Base-by-base conservation (phyloP, 2,888 invertebrate genomes). In the Lomographa bimaculata region DNA sequence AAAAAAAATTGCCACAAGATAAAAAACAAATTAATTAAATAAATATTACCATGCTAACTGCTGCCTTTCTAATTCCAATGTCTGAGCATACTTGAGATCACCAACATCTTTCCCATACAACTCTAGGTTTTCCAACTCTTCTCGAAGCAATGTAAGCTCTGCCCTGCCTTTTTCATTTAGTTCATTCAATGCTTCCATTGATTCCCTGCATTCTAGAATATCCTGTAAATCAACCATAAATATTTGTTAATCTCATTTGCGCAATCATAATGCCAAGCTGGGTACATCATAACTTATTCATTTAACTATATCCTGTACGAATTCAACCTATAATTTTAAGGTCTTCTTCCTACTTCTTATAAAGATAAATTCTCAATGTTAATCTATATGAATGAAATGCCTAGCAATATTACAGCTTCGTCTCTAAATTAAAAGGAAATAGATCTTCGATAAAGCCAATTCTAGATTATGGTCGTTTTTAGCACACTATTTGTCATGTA, bases 151-250 rank as follows among this genome's bases (percentile, higher is more conserved):
- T 1, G 92, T 89, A 56, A 96, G 90, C 74, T 93, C 93, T 7
- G 85, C 80, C 56, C 96, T 91, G 1, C 96, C 96, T 52, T 93
- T 92, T 64, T 93, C 93, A 73, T 96, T 96, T 1, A 96, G 79
- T 39, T 91, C 91, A 64, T 95, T 93, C 35, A 96, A 78, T 45
- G 91, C 90, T 51, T 92, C 91, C 60, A 95, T 89, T 0, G 95
- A 93, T 0, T 94, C 94, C 19, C 89, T 91, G 69, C 94, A 95
- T 72, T 91, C 91, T 64, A 94, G 89, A 54, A 96, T 95, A 64
- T 96, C 96, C 96, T 96, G 66, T 2, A 76, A 75, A 40, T 30
- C 11, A 14, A 19, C n/a, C n/a, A 34, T 5, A 19, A 40, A 29
- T 23, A 23, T 34, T 8, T 17, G 5, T 17, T 18, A 34, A 25